These are phyloP conservation scores for Acanthurus tractus DNA, from an alignment of 2,797 vertebrate genomes.

Conservation along the genomic window DNA sequence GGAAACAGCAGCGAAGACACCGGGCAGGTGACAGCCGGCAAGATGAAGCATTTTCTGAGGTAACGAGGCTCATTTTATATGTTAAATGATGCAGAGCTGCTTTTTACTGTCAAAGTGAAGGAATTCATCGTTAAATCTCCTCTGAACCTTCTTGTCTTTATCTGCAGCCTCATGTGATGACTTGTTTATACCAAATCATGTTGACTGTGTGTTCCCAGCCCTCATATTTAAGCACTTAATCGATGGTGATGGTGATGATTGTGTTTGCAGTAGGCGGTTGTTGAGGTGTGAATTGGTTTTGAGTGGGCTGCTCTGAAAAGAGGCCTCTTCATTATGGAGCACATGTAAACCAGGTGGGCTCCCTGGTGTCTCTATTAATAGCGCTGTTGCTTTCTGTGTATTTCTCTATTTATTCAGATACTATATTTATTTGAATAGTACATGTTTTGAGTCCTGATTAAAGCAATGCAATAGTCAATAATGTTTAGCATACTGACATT, in stretches of 20 bases:
- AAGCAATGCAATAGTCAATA: too few species aligned
- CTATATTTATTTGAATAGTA: too few species aligned
- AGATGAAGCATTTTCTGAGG: conserved; percentile 90
- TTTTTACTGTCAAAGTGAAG: neutral
- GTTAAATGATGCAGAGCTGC: neutral
- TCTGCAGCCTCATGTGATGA: neutral
- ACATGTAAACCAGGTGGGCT: conserved; percentile 28
- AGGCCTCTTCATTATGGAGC: conserved; percentile 57
- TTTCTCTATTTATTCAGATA: neutral
- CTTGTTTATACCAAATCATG: neutral
- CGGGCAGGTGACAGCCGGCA: conserved; percentile 52
- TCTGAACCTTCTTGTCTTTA: neutral
- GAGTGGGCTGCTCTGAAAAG: neutral
- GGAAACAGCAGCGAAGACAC: conserved; percentile 24
- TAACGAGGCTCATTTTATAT: conserved; percentile 44
- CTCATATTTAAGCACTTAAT: conserved; percentile 23
- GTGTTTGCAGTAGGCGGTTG: conserved; percentile 33
- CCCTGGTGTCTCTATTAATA: conserved; percentile 44
- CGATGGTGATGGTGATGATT: neutral
- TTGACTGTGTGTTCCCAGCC: conserved; percentile 1
- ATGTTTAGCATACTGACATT: neutral
- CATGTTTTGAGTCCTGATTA: neutral
- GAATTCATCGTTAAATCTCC: neutral
- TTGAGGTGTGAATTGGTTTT: conserved; percentile 21
- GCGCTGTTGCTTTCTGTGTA: conserved; percentile 1